Conservation (phyloP, 2,797 vertebrate species). For the Chloroceryle inda region DNA sequence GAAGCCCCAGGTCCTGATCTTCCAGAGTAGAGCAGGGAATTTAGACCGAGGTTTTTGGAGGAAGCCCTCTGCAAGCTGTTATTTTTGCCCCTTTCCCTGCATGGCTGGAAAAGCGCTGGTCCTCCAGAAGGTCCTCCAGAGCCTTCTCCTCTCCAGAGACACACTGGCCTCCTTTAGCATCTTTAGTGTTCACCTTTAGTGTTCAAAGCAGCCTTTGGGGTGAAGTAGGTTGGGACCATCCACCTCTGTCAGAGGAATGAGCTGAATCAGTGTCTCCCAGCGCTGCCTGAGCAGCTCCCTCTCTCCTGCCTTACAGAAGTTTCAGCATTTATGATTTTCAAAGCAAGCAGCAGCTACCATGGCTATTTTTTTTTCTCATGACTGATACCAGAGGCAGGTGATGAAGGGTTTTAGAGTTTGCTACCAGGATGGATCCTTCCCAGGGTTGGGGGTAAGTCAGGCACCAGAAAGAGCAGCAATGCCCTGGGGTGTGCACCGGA, state of each 20-base stretch:
- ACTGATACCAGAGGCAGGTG: rapidly evolving
- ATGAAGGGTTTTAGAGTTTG: not conserved
- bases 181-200: not conserved
- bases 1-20: not conserved
- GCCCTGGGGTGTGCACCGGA: rapidly evolving
- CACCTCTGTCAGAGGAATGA: not conserved
- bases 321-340: not conserved
- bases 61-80: rapidly evolving
- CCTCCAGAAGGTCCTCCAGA: not conserved
- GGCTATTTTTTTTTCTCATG: not conserved
- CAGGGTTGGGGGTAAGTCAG: not conserved
- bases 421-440: not conserved
- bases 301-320: rapidly evolving
- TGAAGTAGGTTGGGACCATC: not conserved
- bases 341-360: not conserved
- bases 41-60: not conserved
- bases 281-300: rapidly evolving
- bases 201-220: not conserved
- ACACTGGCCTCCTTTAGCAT: not conserved
- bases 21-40: rapidly evolving
- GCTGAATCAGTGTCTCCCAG: not conserved
- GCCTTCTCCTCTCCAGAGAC: not conserved
- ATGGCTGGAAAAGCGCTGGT: rapidly evolving
- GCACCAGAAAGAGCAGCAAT: not conserved
- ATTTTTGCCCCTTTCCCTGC: not conserved